phyloP scores from a whole-genome alignment of 2,113 vertebrate species.

The Columba livia region DNA sequence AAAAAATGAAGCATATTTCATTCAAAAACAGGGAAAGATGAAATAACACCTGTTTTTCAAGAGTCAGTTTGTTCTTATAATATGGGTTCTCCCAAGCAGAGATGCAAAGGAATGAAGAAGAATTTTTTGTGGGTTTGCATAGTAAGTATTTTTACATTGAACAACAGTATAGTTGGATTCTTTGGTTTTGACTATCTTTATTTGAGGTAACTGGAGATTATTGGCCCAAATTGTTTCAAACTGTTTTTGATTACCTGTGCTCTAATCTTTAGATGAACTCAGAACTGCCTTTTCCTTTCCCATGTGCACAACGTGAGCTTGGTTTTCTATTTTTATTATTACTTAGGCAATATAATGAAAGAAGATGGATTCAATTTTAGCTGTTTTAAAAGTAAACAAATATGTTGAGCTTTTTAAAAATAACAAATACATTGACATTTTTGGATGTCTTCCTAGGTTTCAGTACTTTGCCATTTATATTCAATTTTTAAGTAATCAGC shows the following conservation, averaged over 20 bases:
- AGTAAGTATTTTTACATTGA: slow-evolving; percentile 4
- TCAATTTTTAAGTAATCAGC: slow-evolving; percentile 52
- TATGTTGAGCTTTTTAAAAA: slow-evolving; percentile 58
- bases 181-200: slow-evolving; percentile 53
- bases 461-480: slow-evolving; percentile 55
- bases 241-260: slow-evolving; percentile 59
- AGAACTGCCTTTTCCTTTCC: slow-evolving; percentile 33
- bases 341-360: slow-evolving; percentile 58
- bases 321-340: slow-evolving; percentile 60
- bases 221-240: slow-evolving; percentile 63
- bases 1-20: not conserved
- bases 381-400: slow-evolving; percentile 68
- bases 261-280: slow-evolving; percentile 48
- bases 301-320: slow-evolving; percentile 9
- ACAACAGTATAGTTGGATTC: not conserved
- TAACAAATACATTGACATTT: slow-evolving; percentile 48
- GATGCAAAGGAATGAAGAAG: not conserved
- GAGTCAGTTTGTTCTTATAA: not conserved
- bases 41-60: not conserved
- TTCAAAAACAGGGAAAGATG: not conserved
- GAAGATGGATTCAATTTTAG: slow-evolving; percentile 60
- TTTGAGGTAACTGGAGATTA: slow-evolving; percentile 64
- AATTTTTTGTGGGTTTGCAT: not conserved
- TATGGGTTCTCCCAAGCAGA: not conserved
- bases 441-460: slow-evolving; percentile 47